These are phyloP conservation scores for Rhipidura dahli DNA, from an alignment of 2,113 vertebrate species.

Conservation along the genomic window DNA sequence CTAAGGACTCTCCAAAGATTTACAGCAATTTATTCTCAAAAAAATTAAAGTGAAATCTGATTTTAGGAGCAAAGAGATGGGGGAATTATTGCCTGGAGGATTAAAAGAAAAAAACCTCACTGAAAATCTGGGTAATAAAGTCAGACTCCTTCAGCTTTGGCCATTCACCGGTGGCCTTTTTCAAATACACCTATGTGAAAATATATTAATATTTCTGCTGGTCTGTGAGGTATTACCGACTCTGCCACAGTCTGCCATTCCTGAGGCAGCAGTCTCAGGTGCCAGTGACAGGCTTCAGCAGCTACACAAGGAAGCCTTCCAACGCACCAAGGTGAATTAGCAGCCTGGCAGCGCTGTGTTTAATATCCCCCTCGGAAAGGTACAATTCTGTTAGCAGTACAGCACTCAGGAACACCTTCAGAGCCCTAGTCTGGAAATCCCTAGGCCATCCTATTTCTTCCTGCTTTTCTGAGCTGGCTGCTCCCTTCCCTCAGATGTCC, in stretches of 20 bases:
- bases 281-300: neutral
- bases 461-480: neutral
- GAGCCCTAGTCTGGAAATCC: neutral
- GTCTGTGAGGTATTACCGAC: neutral
- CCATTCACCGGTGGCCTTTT: neutral
- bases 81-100: constrained; percentile 13
- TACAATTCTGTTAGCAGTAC: neutral
- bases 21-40: constrained; percentile 9
- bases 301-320: neutral
- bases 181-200: neutral
- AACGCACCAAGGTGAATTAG: neutral
- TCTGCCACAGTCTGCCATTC: neutral
- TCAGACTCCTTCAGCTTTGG: neutral
- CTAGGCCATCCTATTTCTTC: neutral
- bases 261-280: neutral
- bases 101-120: neutral
- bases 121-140: neutral
- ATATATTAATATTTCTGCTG: neutral
- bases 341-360: neutral
- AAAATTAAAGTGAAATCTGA: constrained; percentile 40
- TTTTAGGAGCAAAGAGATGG: neutral
- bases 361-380: neutral
- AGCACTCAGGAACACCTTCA: neutral
- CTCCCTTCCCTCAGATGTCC: neutral
- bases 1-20: constrained; percentile 20